Evolutionary conservation across 2,888 invertebrate species (phyloP), one percentile per base, ranked within the genome.

Genomic region (Bimastos eiseni): DNA sequence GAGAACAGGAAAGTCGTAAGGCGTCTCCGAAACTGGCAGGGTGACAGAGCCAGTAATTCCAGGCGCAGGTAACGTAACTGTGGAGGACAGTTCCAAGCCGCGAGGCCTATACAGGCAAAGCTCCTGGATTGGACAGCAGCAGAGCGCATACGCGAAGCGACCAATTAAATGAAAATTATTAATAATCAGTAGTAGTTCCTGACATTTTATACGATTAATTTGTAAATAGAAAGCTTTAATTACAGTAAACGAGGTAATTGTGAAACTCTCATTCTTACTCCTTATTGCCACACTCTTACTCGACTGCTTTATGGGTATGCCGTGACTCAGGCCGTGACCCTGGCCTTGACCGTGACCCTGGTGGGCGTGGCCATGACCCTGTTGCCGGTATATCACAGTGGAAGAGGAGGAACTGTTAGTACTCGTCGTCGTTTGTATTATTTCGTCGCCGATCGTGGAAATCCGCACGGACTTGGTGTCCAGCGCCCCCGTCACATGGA

Each of bases 211-310:
- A 70, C 30, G 11, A n/a, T 70, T 70, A 30, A 8, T 70, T 5
- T n/a, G 30, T n/a, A n/a, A 70, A 30, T 1, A n/a, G n/a, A 70
- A 70, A 70, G 1, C 1, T n/a, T 70, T n/a, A 0, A 8, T 70
- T 4, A 70, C 30, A 30, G 44, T 2, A 49, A n/a, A n/a, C n/a
- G 70, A 70, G 30, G 0, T 70, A n/a, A n/a, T n/a, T n/a, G 70
- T 70, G 70, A 70, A 70, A 70, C 70, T 70, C 70, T 30, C 70
- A 70, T 70, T 70, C 70, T 70, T 70, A 70, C 70, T 70, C 70
- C 70, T 70, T n/a, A n/a, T 30, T n/a, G 70, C 13, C 70, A 70
- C 30, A 8, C 0, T 70, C 70, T 70, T 70, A 70, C 70, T 70
- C 70, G 70, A 70, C 70, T 70, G 70, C n/a, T 70, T 70, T 30